Evolutionary conservation across 2,888 invertebrate genomes (phyloP).

Genomic region (Odontocerum albicorne): DNA sequence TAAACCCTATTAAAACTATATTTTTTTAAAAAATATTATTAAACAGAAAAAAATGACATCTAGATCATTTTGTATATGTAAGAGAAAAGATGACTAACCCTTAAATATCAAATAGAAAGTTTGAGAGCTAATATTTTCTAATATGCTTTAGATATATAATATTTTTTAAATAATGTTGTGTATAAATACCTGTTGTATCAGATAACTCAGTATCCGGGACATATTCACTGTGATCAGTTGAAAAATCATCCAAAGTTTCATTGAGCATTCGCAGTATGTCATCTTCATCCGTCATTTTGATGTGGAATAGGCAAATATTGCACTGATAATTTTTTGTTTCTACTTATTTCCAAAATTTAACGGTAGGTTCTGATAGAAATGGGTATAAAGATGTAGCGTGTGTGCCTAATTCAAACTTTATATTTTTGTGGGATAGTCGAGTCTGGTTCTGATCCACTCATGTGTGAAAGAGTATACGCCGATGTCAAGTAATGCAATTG

Average conservation of each 20-base stretch:
- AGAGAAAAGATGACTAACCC: slow-evolving; percentile 8
- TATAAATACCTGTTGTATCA: slow-evolving; percentile 9
- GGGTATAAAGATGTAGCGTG: no score
- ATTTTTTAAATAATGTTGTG: slow-evolving; percentile 3
- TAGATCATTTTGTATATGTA: slow-evolving; percentile 1
- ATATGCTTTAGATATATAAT: not conserved
- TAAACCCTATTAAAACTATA: no score
- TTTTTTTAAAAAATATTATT: not conserved
- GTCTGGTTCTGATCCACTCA: no score
- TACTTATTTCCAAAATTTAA: no score
- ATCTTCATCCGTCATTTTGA: slow-evolving; percentile 5
- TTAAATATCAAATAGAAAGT: slow-evolving; percentile 1
- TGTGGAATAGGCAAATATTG: slow-evolving; percentile 4
- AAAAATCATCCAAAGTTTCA: slow-evolving; percentile 6
- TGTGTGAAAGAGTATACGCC: no score
- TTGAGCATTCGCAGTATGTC: slow-evolving; percentile 5
- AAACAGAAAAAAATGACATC: not conserved
- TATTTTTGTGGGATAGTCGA: no score
- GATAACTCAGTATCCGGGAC: slow-evolving; percentile 2
- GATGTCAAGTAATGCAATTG: no score
- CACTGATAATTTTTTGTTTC: no score
- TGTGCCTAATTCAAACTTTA: no score
- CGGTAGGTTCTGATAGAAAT: no score
- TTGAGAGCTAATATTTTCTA: slow-evolving; percentile 7
- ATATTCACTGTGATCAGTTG: slow-evolving; percentile 11